phyloP scores from a whole-genome alignment of 2,888 invertebrate genomes.

The Oligia strigilis region DNA sequence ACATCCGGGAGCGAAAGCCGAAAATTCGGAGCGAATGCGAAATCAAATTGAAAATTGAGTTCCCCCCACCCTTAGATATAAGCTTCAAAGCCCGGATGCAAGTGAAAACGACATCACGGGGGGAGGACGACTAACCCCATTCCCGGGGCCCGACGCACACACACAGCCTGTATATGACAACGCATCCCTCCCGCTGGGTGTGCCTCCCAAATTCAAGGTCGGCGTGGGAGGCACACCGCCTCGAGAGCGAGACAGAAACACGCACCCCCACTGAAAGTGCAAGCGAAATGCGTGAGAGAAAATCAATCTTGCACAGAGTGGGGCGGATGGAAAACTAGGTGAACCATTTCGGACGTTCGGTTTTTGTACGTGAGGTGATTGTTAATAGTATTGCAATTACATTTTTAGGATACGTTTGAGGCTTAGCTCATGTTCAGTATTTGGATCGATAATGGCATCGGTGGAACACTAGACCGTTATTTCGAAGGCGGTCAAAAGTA shows the following conservation, averaged over 20 bases:
- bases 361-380: constrained; percentile 74
- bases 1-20: constrained; percentile 72
- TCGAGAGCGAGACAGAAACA: constrained; percentile 79
- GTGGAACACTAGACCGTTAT: constrained; percentile 34
- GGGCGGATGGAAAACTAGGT: constrained; percentile 87
- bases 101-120: constrained; percentile 85
- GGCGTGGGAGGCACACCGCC: constrained; percentile 78
- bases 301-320: constrained; percentile 90
- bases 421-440: constrained; percentile 32
- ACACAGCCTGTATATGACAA: constrained; percentile 69
- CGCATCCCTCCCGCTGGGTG: constrained; percentile 70
- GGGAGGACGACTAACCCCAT: constrained; percentile 85
- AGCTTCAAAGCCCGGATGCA: constrained; percentile 86
- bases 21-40: constrained; percentile 76
- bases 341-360: constrained; percentile 81
- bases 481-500: constrained; percentile 25
- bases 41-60: constrained; percentile 85
- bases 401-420: constrained; percentile 56
- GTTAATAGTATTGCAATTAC: constrained; percentile 72
- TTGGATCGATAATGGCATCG: constrained; percentile 42
- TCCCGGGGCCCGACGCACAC: constrained; percentile 78
- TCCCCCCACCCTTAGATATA: constrained; percentile 74
- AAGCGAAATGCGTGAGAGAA: constrained; percentile 88
- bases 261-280: constrained; percentile 85
- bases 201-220: constrained; percentile 87